These are phyloP conservation scores for Epinephelus awoara DNA, from an alignment of 2,797 vertebrate genomes.

Conservation along the genomic window DNA sequence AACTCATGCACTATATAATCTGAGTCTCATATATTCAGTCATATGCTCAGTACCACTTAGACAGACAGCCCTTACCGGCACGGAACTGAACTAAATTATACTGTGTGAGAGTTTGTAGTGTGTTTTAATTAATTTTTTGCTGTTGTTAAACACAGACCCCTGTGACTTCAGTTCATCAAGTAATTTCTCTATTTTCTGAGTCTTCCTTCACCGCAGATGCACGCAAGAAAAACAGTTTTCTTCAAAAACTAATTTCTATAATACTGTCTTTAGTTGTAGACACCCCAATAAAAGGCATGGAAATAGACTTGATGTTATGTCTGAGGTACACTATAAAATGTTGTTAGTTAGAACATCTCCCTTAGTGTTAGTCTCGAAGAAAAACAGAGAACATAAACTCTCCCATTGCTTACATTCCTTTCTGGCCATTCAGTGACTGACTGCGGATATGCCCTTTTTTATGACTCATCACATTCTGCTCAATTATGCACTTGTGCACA, in stretches of 20 bases:
- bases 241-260: background rate
- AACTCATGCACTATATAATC: too few relatives aligned
- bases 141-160: too few relatives aligned
- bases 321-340: background rate
- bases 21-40: too few relatives aligned
- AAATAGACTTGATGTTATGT: background rate
- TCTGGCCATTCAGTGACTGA: background rate
- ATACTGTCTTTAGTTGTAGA: background rate
- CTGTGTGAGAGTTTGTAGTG: too few relatives aligned
- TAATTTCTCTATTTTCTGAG: too few relatives aligned
- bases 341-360: background rate
- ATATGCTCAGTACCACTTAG: too few relatives aligned
- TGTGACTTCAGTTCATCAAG: too few relatives aligned
- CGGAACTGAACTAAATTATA: too few relatives aligned
- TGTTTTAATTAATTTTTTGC: too few relatives aligned
- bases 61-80: too few relatives aligned
- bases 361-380: background rate
- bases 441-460: background rate
- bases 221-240: too few relatives aligned
- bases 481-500: background rate
- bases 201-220: too few relatives aligned
- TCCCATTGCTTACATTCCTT: background rate
- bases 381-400: background rate
- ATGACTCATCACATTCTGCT: slow-evolving; percentile 12
- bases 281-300: background rate